Percentiles rank a stretch among this genome's conserved stretches.
phyloP scores from a whole-genome alignment of 1,140 invertebrate genomes.

The Gyrodactylus salaris region DNA sequence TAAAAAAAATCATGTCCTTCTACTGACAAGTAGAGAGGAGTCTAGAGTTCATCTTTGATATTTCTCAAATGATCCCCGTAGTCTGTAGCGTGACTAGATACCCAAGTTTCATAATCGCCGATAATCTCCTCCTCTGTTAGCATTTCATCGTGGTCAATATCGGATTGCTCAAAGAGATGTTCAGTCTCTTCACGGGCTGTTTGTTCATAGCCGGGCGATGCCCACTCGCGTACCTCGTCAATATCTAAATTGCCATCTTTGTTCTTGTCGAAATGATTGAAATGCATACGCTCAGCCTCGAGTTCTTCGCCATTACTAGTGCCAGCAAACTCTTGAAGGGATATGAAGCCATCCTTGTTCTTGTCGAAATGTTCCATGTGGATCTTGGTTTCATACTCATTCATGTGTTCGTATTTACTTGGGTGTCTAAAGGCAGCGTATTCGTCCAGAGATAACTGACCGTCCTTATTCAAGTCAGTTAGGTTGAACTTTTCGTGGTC shows the following conservation, averaged over 20 bases:
- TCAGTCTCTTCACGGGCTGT: slow-evolving; percentile 57
- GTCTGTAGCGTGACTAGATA: slow-evolving; percentile 75
- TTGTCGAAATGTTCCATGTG: slow-evolving; percentile 60
- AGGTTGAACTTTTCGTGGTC: not conserved
- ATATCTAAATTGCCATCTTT: slow-evolving; percentile 53
- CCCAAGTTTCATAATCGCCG: slow-evolving; percentile 54
- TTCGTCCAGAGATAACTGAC: slow-evolving; percentile 17
- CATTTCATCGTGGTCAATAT: slow-evolving; percentile 46
- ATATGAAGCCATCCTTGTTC: slow-evolving; percentile 39
- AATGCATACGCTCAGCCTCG: not conserved
- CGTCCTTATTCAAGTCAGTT: slow-evolving; percentile 43
- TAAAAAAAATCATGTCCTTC: not conserved
- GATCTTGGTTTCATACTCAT: not conserved
- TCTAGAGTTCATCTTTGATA: slow-evolving; percentile 22
- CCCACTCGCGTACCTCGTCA: slow-evolving; percentile 55
- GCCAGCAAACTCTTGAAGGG: slow-evolving; percentile 25
- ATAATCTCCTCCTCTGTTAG: slow-evolving; percentile 53
- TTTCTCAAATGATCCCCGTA: slow-evolving; percentile 55
- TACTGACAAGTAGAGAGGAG: not conserved
- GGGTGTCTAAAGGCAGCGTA: not conserved
- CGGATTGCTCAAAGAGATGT: slow-evolving; percentile 53
- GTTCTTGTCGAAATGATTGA: slow-evolving; percentile 41
- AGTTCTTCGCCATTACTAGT: slow-evolving; percentile 9
- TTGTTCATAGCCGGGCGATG: slow-evolving; percentile 41
- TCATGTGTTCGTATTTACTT: not conserved